Percentiles rank a stretch among this genome's conserved stretches.
Evolutionary conservation across 2,113 vertebrate species (phyloP).

Genomic region (Perca fluviatilis): DNA sequence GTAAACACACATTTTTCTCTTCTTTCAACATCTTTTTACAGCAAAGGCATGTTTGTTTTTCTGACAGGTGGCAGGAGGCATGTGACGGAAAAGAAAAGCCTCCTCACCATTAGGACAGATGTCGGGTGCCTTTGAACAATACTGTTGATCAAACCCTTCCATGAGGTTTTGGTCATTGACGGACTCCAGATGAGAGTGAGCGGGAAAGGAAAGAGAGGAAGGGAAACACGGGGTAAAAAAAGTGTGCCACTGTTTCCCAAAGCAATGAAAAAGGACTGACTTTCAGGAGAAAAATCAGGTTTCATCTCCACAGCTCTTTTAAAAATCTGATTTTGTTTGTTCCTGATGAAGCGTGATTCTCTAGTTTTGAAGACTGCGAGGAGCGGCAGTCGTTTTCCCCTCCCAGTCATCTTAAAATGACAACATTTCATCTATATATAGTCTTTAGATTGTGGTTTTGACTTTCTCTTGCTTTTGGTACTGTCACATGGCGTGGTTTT

Average conservation of each 20-base stretch:
- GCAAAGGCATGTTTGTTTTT: conserved; percentile 69
- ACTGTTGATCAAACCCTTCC: conserved; percentile 66
- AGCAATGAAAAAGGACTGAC: conserved; percentile 67
- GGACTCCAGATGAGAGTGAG: conserved; percentile 64
- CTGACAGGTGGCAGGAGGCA: conserved; percentile 73
- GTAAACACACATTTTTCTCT: conserved; percentile 52
- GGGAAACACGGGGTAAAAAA: conserved; percentile 32
- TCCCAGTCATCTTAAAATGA: conserved; percentile 82
- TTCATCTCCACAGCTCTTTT: conserved; percentile 67
- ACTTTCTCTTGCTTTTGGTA: conserved; percentile 72
- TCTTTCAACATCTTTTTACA: conserved; percentile 57
- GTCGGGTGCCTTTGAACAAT: conserved; percentile 63
- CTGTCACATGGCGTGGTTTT: conserved; percentile 79
- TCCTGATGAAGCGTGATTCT: conserved; percentile 73
- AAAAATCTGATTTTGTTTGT: conserved; percentile 66
- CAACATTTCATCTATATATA: conserved; percentile 88
- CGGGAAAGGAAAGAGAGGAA: conserved; percentile 31
- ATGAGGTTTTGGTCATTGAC: conserved; percentile 68
- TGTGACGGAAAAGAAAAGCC: conserved; percentile 41
- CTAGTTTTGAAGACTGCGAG: conserved; percentile 73
- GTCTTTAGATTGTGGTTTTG: conserved; percentile 83
- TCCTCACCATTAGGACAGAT: conserved; percentile 67
- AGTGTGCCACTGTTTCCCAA: conserved; percentile 49
- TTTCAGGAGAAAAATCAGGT: conserved; percentile 67
- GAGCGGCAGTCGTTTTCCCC: conserved; percentile 65